Conservation (phyloP, 2,888 invertebrate genomes). For the Andrena dorsata region DNA sequence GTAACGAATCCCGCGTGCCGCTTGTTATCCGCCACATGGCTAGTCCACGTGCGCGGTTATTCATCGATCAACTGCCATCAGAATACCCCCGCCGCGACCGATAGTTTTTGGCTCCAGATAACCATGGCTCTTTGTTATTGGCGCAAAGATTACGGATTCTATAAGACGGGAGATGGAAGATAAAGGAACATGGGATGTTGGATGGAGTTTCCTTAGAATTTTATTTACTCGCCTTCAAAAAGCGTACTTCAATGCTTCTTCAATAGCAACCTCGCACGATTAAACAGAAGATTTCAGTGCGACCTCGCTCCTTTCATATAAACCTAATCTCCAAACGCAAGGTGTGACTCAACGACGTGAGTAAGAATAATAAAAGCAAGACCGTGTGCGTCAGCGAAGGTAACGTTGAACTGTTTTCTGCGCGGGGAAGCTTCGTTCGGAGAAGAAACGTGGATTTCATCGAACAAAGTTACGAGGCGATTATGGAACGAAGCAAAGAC, state of each 20-base stretch:
- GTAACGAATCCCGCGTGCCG: background rate
- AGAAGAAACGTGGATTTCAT: background rate
- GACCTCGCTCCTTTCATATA: conserved; percentile 15
- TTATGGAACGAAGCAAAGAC: background rate
- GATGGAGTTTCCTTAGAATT: too few species aligned
- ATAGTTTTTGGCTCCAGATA: background rate
- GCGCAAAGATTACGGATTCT: background rate
- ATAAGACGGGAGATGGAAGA: too few species aligned
- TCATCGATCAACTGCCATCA: background rate
- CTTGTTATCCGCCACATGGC: conserved; percentile 12
- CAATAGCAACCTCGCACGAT: background rate
- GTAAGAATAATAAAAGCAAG: background rate
- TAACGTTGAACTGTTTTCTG: background rate
- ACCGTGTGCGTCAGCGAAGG: background rate
- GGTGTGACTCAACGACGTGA: background rate
- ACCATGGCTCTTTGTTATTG: conserved; percentile 3
- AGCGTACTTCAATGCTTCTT: background rate
- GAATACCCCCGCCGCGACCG: background rate
- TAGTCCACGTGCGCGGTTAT: background rate
- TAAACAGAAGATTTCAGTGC: background rate
- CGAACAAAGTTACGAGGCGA: background rate
- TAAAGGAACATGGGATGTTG: too few species aligned
- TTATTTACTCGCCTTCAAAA: background rate
- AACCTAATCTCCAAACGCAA: conserved; percentile 13
- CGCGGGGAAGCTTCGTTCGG: background rate